phyloP scores from a whole-genome alignment of 1,140 invertebrate species.

The Delia radicum region DNA sequence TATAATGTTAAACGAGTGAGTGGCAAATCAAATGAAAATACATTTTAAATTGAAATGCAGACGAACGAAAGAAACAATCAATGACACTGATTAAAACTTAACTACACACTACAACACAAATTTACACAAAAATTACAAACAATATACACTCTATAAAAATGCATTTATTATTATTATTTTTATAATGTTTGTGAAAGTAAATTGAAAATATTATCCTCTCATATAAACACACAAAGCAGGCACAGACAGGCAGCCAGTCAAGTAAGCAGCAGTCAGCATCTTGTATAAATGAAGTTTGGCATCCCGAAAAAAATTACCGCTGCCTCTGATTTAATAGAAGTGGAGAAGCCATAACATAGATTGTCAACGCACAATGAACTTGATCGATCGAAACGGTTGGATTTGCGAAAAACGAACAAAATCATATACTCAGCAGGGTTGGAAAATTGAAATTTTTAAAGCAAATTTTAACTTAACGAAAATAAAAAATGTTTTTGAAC shows the following conservation, averaged over 20 bases:
- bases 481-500: too few species aligned
- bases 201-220: not conserved
- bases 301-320: not conserved
- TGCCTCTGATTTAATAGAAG: not conserved
- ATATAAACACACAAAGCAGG: not conserved
- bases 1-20: not conserved
- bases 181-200: not conserved
- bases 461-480: too few species aligned
- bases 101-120: not conserved
- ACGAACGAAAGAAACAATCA: not conserved
- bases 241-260: not conserved
- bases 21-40: not conserved
- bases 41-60: not conserved
- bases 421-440: too few species aligned
- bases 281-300: not conserved
- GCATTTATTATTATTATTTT: not conserved
- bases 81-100: not conserved
- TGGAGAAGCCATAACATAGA: constrained; percentile 11
- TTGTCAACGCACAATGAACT: constrained; percentile 4
- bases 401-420: not conserved
- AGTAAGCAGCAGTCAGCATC: not conserved
- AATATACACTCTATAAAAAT: not conserved
- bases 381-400: not conserved
- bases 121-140: not conserved
- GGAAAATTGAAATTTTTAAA: not conserved